A percentile compares a stretch with the other conserved stretches of the same genome.
These are phyloP conservation scores for Cylloceria caligata DNA, from an alignment of 2,888 invertebrate species.

Conservation along the genomic window DNA sequence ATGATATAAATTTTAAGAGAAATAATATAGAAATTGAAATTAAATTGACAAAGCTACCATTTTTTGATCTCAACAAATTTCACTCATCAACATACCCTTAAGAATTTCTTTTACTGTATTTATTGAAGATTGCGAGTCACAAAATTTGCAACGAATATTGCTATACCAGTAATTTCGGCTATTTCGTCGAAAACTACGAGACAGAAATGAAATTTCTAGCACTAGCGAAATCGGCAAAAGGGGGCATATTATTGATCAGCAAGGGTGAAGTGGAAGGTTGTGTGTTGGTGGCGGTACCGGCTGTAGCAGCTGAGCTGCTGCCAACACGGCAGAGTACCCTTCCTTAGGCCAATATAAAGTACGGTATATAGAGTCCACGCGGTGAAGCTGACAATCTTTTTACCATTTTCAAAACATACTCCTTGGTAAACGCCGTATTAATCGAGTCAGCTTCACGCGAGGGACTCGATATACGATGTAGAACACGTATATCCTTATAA, in stretches of 20 bases:
- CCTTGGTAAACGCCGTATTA: too few relatives aligned
- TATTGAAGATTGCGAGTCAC: conserved; percentile 2
- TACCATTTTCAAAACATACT: not conserved
- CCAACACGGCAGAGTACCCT: conserved; percentile 68
- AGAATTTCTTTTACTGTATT: not conserved
- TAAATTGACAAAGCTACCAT: not conserved
- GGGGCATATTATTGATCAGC: conserved; percentile 77
- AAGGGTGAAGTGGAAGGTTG: conserved; percentile 64
- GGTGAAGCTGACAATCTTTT: conserved; percentile 14
- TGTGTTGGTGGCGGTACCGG: conserved; percentile 67
- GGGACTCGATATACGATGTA: not conserved
- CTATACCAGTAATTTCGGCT: not conserved
- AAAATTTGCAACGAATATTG: not conserved
- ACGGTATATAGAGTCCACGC: not conserved
- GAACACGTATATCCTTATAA: not conserved
- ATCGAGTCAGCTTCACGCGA: conserved; percentile 15
- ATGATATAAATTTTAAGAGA: too few relatives aligned
- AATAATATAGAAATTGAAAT: not conserved
- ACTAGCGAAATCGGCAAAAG: conserved; percentile 53
- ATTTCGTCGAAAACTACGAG: conserved; percentile 13
- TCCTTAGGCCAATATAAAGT: conserved; percentile 35
- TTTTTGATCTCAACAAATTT: not conserved
- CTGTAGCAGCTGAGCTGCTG: conserved; percentile 73
- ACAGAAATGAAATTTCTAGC: conserved; percentile 62
- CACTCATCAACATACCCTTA: not conserved